A percentile compares a stretch with the other conserved stretches of the same genome.
Conservation (phyloP, 2,888 invertebrate genomes). For the Cephonodes hylas region DNA sequence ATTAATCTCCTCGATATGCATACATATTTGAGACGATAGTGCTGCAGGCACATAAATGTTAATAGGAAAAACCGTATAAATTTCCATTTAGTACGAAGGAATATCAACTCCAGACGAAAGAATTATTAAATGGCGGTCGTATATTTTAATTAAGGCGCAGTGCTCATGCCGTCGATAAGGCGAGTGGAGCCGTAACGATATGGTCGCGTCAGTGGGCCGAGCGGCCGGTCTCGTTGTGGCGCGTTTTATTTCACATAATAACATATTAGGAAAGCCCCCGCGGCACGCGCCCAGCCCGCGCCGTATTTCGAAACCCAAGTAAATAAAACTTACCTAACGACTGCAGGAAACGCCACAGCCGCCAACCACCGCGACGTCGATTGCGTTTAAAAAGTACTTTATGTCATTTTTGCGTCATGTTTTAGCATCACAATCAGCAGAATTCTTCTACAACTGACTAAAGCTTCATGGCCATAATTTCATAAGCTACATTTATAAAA, state of each 20-base stretch:
- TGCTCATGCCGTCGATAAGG: slow-evolving; percentile 68
- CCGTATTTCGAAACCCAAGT: slow-evolving; percentile 55
- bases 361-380: background rate
- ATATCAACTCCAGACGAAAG: slow-evolving; percentile 53
- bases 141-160: slow-evolving; percentile 73
- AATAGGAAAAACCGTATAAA: slow-evolving; percentile 51
- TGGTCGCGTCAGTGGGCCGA: slow-evolving; percentile 31
- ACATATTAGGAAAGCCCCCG: slow-evolving; percentile 63
- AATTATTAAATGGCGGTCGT: slow-evolving; percentile 67
- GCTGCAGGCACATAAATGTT: slow-evolving; percentile 41
- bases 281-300: slow-evolving; percentile 47
- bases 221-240: slow-evolving; percentile 41
- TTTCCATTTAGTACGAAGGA: slow-evolving; percentile 54
- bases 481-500: too few relatives aligned
- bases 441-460: too few relatives aligned
- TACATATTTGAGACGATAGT: background rate
- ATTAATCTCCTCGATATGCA: background rate
- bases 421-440: background rate
- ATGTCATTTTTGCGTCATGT: slow-evolving; percentile 16
- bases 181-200: slow-evolving; percentile 45
- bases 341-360: slow-evolving; percentile 48
- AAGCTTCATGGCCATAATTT: too few relatives aligned
- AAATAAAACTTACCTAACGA: slow-evolving; percentile 67
- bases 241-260: slow-evolving; percentile 75
- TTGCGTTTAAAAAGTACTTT: slow-evolving; percentile 37